A percentile compares a stretch with the other conserved stretches of the same genome.
These are phyloP conservation scores for Protaetia brevitarsis DNA, from an alignment of 1,140 invertebrate species.

Conservation along the genomic window DNA sequence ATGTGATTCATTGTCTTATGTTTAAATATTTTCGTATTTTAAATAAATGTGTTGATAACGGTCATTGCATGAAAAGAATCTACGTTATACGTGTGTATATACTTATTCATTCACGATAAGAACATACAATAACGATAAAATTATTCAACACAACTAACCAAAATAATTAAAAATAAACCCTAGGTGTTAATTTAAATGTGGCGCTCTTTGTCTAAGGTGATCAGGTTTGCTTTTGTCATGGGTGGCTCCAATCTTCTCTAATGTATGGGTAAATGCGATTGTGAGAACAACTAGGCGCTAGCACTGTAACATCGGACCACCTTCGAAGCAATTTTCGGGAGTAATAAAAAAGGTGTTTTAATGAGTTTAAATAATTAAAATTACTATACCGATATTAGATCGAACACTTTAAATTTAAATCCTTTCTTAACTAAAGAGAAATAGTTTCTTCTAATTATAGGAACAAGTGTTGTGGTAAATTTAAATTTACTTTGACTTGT, in stretches of 20 bases:
- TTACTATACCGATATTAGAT: neutral
- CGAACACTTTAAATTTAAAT: neutral
- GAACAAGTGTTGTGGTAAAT: no score
- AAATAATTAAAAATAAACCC: neutral
- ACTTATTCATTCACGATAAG: no score
- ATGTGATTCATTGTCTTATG: no score
- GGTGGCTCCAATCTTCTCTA: neutral
- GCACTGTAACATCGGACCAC: neutral
- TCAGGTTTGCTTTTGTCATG: neutral
- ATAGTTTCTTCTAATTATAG: neutral
- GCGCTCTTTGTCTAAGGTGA: neutral
- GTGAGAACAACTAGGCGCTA: neutral
- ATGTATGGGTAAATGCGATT: neutral
- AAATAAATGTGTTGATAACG: no score
- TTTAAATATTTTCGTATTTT: no score
- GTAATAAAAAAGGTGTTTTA: neutral
- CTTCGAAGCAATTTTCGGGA: neutral
- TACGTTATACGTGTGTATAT: no score
- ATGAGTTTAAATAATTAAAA: constrained; percentile 8
- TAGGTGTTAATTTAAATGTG: neutral
- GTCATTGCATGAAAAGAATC: no score
- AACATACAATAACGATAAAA: no score
- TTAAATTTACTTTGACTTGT: no score
- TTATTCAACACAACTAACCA: no score
- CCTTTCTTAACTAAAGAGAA: neutral